Conservation (phyloP, 2,113 vertebrate genomes). For the Nerophis ophidion region DNA sequence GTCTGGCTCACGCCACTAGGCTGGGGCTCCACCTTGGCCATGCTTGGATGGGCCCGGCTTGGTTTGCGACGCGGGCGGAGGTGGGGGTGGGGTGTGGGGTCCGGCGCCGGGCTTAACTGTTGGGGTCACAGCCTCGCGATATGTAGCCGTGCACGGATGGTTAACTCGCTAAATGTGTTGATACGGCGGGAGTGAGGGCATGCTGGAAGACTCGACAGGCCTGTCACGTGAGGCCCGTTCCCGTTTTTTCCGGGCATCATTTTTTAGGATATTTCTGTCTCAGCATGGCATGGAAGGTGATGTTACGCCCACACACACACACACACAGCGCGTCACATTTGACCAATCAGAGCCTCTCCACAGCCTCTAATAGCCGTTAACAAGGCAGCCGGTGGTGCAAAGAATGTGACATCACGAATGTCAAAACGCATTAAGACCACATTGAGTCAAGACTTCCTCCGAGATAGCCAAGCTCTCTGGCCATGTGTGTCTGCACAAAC, state of each 20-base stretch:
- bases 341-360: conserved; percentile 43
- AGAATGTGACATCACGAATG: conserved; percentile 67
- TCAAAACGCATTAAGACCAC: conserved; percentile 58
- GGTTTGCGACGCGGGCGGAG: conserved; percentile 21
- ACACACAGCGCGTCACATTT: conserved; percentile 37
- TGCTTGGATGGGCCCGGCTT: conserved; percentile 46
- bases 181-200: conserved; percentile 33
- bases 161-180: conserved; percentile 54
- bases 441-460: conserved; percentile 42
- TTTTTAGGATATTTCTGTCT: conserved; percentile 12
- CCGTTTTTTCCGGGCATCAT: conserved; percentile 18
- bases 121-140: conserved; percentile 56
- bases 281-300: conserved; percentile 11
- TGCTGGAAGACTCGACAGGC: conserved; percentile 26
- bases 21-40: conserved; percentile 61
- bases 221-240: conserved; percentile 27
- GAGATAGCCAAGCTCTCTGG: conserved; percentile 42
- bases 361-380: conserved; percentile 63
- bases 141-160: conserved; percentile 61
- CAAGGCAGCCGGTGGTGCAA: conserved; percentile 63
- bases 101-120: conserved; percentile 63
- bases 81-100: conserved; percentile 34
- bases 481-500: conserved; percentile 10
- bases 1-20: conserved; percentile 54
- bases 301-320: conserved; percentile 12